Percentiles rank a stretch among this genome's conserved stretches.
Evolutionary conservation across 2,888 invertebrate genomes (phyloP).

Genomic region (Coelopa pilipes): DNA sequence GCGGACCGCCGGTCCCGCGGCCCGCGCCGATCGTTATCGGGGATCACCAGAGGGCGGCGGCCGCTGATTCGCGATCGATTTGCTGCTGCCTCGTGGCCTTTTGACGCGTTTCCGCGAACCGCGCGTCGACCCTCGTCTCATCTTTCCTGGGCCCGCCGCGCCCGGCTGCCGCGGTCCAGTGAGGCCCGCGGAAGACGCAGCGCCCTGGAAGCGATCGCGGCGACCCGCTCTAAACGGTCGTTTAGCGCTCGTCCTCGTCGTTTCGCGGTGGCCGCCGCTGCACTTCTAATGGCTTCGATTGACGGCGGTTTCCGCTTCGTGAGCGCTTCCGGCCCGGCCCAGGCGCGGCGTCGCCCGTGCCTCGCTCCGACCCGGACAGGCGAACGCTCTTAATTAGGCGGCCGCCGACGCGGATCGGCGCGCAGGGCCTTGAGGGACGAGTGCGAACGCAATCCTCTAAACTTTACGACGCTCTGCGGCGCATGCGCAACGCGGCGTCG

Average conservation of each 20-base stretch:
- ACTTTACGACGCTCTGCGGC: slow-evolving; percentile 11
- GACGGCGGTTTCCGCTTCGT: background rate
- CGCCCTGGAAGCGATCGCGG: background rate
- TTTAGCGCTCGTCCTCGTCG: background rate
- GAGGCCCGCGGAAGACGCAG: background rate
- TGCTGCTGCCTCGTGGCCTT: slow-evolving; percentile 60
- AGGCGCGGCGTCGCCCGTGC: background rate
- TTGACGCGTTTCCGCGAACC: slow-evolving; percentile 52
- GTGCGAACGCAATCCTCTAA: slow-evolving; percentile 29
- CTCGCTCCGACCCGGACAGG: background rate
- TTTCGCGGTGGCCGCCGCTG: too few species aligned
- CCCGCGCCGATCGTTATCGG: slow-evolving; percentile 13
- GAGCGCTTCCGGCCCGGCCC: background rate
- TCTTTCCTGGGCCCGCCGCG: background rate
- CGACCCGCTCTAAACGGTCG: background rate
- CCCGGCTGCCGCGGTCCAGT: background rate
- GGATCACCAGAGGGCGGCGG: background rate
- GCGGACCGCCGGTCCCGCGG: background rate
- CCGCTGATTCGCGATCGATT: background rate
- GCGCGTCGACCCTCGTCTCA: background rate
- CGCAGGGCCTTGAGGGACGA: background rate
- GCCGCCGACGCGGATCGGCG: slow-evolving; percentile 1
- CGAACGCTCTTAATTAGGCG: slow-evolving; percentile 15
- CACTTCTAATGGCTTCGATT: background rate
- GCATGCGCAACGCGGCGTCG: slow-evolving; percentile 24